phyloP scores from a whole-genome alignment of 2,888 invertebrate genomes.

The Nasonia oneida region DNA sequence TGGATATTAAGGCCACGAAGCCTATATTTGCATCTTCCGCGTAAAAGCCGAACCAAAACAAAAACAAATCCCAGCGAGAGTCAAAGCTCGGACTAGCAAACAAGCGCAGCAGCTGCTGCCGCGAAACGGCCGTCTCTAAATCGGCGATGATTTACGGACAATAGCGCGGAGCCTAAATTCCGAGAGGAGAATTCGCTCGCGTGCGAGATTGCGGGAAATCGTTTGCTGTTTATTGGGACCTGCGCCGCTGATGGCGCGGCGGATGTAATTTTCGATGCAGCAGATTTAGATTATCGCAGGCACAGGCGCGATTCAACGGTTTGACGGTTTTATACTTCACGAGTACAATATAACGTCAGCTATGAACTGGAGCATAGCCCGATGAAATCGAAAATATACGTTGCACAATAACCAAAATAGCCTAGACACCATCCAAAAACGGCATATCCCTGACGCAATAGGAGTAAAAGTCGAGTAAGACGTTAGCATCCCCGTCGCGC shows the following conservation, averaged over 20 bases:
- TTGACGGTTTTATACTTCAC: background rate
- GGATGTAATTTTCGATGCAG: background rate
- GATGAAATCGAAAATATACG: background rate
- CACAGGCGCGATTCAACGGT: background rate
- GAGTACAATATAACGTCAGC: background rate
- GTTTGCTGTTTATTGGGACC: background rate
- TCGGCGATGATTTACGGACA: conserved; percentile 5
- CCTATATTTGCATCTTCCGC: background rate
- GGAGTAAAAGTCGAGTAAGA: background rate
- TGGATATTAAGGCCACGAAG: background rate
- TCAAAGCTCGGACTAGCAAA: background rate
- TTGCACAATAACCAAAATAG: background rate
- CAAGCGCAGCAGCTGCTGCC: background rate
- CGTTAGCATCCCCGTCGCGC: background rate
- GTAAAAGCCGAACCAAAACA: background rate
- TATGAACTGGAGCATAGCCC: background rate
- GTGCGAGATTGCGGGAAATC: background rate
- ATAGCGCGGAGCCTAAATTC: background rate
- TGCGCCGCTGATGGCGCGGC: background rate
- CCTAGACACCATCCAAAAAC: background rate
- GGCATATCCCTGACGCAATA: background rate
- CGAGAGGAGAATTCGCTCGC: background rate
- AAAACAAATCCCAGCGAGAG: background rate
- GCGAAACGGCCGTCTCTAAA: background rate
- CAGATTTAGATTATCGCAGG: background rate